Conservation (phyloP, 2,113 vertebrate species). For the Chloroceryle aenea region DNA sequence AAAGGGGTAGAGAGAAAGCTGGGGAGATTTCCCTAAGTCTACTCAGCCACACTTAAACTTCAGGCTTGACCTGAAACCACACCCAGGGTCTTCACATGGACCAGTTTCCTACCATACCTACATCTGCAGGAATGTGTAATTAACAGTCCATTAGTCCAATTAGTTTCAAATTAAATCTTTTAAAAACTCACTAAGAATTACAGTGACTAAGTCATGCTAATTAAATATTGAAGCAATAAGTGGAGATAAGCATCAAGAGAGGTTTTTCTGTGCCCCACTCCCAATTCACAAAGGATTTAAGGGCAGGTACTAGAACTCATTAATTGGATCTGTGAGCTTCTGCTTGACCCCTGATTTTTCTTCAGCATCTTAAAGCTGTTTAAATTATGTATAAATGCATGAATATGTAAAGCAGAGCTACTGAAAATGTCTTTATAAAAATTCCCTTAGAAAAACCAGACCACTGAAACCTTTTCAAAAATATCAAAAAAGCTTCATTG, state of each 20-base stretch:
- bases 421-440: neutral
- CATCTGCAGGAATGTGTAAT: neutral
- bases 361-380: neutral
- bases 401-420: neutral
- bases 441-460: neutral
- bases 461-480: neutral
- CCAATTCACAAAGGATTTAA: neutral
- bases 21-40: neutral
- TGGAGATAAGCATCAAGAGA: neutral
- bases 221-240: constrained; percentile 22
- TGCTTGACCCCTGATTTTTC: neutral
- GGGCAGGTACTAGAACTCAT: neutral
- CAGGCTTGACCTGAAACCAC: neutral
- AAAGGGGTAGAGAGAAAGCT: neutral
- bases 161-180: constrained; percentile 28
- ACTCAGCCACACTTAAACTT: neutral
- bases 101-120: neutral
- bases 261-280: neutral
- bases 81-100: neutral
- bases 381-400: neutral
- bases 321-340: neutral
- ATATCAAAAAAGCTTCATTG: neutral
- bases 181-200: neutral
- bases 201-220: neutral
- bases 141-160: neutral